phyloP scores from a whole-genome alignment of 2,888 invertebrate genomes.

The Parthenolecanium corni region DNA sequence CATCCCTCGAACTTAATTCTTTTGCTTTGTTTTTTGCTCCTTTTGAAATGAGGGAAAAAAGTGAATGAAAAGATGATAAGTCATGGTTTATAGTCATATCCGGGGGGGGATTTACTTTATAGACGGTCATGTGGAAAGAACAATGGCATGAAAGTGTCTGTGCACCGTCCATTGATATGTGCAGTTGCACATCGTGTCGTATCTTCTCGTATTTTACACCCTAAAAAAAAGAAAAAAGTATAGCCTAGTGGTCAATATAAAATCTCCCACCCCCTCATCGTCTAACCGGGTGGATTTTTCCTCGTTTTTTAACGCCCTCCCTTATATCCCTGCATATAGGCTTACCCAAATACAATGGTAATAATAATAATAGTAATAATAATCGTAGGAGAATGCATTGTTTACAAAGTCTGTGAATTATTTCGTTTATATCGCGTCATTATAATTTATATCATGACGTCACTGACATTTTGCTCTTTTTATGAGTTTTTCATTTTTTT shows the following conservation, averaged over 20 bases:
- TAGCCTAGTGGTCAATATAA: not conserved
- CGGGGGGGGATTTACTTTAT: not conserved
- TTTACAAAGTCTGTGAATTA: conserved; percentile 18
- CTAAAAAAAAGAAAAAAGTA: not conserved
- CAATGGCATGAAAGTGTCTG: conserved; percentile 7
- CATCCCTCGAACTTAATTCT: too few relatives aligned
- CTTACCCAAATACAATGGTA: not conserved
- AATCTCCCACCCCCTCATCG: not conserved
- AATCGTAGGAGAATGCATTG: not conserved
- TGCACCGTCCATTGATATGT: not conserved
- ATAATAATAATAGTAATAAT: too few relatives aligned
- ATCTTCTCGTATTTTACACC: not conserved
- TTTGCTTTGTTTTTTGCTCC: too few relatives aligned
- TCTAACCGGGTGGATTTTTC: too few relatives aligned
- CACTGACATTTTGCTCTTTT: conserved; percentile 3
- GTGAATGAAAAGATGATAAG: conserved; percentile 12
- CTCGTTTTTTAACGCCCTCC: not conserved
- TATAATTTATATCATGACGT: conserved; percentile 17
- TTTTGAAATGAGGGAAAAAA: too few relatives aligned
- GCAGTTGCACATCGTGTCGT: not conserved
- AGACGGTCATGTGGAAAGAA: not conserved
- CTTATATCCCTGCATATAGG: not conserved
- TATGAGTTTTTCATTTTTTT: not conserved
- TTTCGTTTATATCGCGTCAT: conserved; percentile 9
- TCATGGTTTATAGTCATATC: conserved; percentile 24